Evolutionary conservation across 1,140 invertebrate genomes (phyloP), one percentile per base, ranked within the genome.

Genomic region (Holcopasites calliopsidis): DNA sequence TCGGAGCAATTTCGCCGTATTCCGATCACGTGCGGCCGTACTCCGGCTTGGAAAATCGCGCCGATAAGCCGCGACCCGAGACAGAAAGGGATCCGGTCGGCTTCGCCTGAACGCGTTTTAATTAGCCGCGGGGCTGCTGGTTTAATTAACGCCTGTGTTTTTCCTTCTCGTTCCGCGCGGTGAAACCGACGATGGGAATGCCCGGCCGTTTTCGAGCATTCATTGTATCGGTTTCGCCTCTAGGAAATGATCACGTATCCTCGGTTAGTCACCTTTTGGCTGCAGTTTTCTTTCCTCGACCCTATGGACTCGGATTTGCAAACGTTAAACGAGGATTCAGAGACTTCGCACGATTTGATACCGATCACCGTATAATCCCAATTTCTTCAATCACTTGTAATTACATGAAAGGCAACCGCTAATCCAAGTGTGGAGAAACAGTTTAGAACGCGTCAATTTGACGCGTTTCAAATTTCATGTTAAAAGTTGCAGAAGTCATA

Each of bases 1-100:
- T 83, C 79, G 77, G 75, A 83, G 85, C 85, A 83, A 88, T 88
- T 88, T 88, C 72, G 58, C 79, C 80, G 79, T 82, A 88, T 74
- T 83, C 84, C 64, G 77, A 78, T 88, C 84, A 86, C 84, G 85
- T 86, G n/a, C 58, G 21, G 44, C 26, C 18, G 70, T 40, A 64
- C 65, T 31, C n/a, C 71, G 11, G 78, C 79, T 83, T 71, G 79
- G 84, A 88, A 89, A 88, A 88, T 87, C 55, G 73, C 60, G 26
- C 79, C 86, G 82, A 86, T 86, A 83, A 84, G 75, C 58, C 60
- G 49, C 81, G 66, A 66, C 82, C 73, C 77, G 70, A 42, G n/a
- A n/a, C n/a, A n/a, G 72, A 74, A 49, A 16, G 10, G 2, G 74
- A 85, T 86, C 83, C 76, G 11, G 21, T 42, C 64, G 21, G 16